Base-by-base conservation (phyloP, 2,888 invertebrate genomes). In the Horisme vitalbata region DNA sequence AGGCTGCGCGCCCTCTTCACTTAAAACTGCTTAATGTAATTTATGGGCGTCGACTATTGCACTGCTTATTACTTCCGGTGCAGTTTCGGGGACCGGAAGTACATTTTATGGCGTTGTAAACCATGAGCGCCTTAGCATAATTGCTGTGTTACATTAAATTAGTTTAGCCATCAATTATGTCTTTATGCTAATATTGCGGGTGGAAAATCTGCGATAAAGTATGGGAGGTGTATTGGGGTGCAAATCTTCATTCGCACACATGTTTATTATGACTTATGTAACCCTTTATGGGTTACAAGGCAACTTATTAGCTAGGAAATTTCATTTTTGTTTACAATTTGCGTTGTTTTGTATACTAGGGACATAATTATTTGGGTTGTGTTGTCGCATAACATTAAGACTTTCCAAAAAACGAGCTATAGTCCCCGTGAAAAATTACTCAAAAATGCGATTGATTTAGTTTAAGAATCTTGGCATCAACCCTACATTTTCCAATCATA, bases 21-120 rank as follows among this genome's bases (percentile, higher is more conserved):
- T 81, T 79, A 76, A 79, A 83, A 84, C 83, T 85, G 78, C 78
- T 85, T 82, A 87, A 85, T 85, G 79, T 85, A 85, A 86, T 88
- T 87, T 87, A 88, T 81, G 63, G 64, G 56, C 54, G 68, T 62
- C 63, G 69, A 80, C 84, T 83, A 84, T 85, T 85, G 85, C 87
- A 83, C 75, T 83, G 83, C 80, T 86, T 86, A 86, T 84, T 85
- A 85, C 85, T 81, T 78, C 77, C 79, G 74, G 68, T 86, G 84
- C 85, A 86, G 85, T 83, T 83, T 81, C 81, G 76, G 76, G 68
- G 68, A 71, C 76, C 74, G 75, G 79, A 81, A 82, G 79, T 78
- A 81, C 80, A 80, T 82, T 83, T 81, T 82, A 84, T 82, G 79
- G 82, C 75, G 83, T 79, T 79, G 83, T 84, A 84, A 84, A 82